These are phyloP conservation scores for Electrona antarctica DNA, from an alignment of 2,113 vertebrate species.

Conservation along the genomic window DNA sequence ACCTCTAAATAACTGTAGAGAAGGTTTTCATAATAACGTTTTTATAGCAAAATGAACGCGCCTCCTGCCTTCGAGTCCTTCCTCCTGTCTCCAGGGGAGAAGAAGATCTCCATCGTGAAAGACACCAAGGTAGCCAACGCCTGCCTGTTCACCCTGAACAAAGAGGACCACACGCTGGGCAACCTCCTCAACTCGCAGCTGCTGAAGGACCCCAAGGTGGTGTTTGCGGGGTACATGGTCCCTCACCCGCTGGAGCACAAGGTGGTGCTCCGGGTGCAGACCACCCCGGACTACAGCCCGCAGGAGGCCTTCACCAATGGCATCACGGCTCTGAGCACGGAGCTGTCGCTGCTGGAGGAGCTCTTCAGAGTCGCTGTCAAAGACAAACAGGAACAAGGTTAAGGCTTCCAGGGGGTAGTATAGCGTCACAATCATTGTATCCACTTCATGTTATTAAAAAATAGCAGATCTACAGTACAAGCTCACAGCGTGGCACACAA, in stretches of 20 bases:
- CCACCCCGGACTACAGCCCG: constrained; percentile 73
- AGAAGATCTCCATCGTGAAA: constrained; percentile 94
- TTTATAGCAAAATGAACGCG: constrained; percentile 91
- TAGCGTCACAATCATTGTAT: no score
- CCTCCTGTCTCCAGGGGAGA: constrained; percentile 92
- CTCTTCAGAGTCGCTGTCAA: constrained; percentile 74
- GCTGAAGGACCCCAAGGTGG: constrained; percentile 73
- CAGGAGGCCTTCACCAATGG: constrained; percentile 74
- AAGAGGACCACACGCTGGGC: constrained; percentile 94
- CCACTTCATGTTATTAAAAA: no score
- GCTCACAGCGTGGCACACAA: no score
- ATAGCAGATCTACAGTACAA: no score
- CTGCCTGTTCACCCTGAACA: constrained; percentile 94
- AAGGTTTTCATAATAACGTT: no score
- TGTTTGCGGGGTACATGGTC: constrained; percentile 76
- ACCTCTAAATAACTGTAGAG: no score
- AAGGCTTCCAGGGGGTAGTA: no score
- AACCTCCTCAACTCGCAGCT: constrained; percentile 92
- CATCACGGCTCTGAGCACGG: constrained; percentile 73
- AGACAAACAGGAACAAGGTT: constrained; percentile 66
- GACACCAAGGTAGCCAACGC: constrained; percentile 96
- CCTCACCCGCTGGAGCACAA: constrained; percentile 76
- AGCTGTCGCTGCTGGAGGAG: constrained; percentile 72
- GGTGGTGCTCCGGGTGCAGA: constrained; percentile 75
- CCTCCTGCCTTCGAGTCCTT: constrained; percentile 97